Base-by-base conservation (phyloP, 2,797 vertebrate species). In the Ceryle rudis region DNA sequence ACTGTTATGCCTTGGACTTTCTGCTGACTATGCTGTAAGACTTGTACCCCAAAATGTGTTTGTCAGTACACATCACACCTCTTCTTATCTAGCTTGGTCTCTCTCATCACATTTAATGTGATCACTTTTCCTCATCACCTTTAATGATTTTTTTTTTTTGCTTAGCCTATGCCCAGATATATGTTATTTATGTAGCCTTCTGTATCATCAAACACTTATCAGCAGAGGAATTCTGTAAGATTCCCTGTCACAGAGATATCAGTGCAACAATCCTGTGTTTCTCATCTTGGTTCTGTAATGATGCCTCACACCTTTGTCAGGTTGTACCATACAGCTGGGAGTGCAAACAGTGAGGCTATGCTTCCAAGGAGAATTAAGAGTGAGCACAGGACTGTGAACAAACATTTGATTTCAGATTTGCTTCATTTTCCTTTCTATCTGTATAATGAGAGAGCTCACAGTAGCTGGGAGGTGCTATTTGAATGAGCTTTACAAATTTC, bases 1-100 rank as follows among this genome's bases (percentile, higher is more conserved):
- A 79, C 18, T 6, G 12, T 67, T 89, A 92, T 90, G 84, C 90
- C 91, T 74, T 52, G 57, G 74, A 81, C 79, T 87, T 89, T 87
- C 74, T 78, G 49, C 52, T 81, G 67, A 65, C 62, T 47, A 11
- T 47, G 25, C 71, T 82, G 3, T 19, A 62, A 66, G n/a, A 49
- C 61, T 73, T 57, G 39, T n/a, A 80, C 72, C 80, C 75, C 39
- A 41, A 80, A 90, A 93, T 0, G 3, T 35, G 29, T 69, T 54
- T 90, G 91, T 75, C 70, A 72, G 28, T 80, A 25, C 23, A 23
- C 54, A 54, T 61, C 92, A 57, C 67, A 31, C 71, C 79, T 55
- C 20, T 62, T 64, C 81, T 73, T 41, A 16, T 41, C 75, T 23
- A 23, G 44, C 8, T 55, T 66, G n/a, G 4, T 79, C 57, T 77